Conservation (phyloP, 2,113 vertebrate genomes). For the Myotis lucifugus region DNA sequence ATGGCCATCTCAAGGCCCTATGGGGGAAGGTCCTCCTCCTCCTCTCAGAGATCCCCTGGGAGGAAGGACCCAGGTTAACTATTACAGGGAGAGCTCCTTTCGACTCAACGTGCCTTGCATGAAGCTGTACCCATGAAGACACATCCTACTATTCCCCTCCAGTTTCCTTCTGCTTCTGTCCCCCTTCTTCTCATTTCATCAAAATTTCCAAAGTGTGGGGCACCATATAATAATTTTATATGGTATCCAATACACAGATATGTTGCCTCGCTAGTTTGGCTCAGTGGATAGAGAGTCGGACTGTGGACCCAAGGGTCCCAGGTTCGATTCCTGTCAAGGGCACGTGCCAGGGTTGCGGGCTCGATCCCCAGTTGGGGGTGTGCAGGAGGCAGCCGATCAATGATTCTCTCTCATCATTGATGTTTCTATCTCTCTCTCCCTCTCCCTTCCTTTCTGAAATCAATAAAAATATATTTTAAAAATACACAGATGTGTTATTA, state of each 20-base stretch:
- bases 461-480: no score
- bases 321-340: no score
- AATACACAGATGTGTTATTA: not conserved
- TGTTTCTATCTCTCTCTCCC: no score
- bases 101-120: fast-evolving
- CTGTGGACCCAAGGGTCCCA: no score
- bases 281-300: no score
- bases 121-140: fast-evolving
- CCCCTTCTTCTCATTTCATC: not conserved
- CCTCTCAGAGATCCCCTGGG: not conserved
- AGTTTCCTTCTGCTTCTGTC: not conserved
- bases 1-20: not conserved
- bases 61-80: not conserved
- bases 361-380: no score
- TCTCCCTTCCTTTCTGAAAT: no score
- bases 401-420: no score
- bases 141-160: not conserved
- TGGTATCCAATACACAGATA: not conserved
- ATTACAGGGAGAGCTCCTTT: not conserved
- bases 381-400: no score
- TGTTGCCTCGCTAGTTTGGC: no score
- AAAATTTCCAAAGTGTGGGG: not conserved
- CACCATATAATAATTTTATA: not conserved
- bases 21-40: not conserved
- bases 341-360: no score